A percentile compares a stretch with the other conserved stretches of the same genome.
Evolutionary conservation across 2,113 vertebrate genomes (phyloP).

Genomic region (Rana temporaria): DNA sequence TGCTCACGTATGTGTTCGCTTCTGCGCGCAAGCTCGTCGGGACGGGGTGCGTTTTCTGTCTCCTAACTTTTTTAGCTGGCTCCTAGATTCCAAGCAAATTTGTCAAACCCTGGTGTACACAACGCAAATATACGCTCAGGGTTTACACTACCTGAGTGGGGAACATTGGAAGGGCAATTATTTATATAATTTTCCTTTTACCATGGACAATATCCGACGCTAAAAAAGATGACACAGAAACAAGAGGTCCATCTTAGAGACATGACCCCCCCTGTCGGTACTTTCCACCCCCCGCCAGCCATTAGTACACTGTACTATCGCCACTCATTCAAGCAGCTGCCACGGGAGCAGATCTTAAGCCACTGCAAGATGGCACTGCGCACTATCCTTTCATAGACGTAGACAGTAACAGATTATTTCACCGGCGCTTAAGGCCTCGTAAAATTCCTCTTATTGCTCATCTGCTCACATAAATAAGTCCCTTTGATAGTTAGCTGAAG

Average conservation of each 20-base stretch:
- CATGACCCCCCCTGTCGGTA: slow-evolving; percentile 69
- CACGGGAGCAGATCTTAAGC: slow-evolving; percentile 75
- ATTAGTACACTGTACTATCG: slow-evolving; percentile 71
- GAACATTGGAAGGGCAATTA: slow-evolving; percentile 71
- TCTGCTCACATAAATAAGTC: slow-evolving; percentile 99
- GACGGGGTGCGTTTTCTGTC: too few species aligned
- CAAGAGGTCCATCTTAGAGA: slow-evolving; percentile 63
- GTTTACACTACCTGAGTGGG: slow-evolving; percentile 64
- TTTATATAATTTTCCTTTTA: slow-evolving; percentile 76
- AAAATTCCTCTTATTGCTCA: slow-evolving; percentile 96
- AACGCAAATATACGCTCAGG: slow-evolving; percentile 7
- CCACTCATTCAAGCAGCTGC: slow-evolving; percentile 73
- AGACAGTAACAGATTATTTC: slow-evolving; percentile 86
- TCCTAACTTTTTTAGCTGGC: too few species aligned
- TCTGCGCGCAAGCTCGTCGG: too few species aligned
- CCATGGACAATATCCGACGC: slow-evolving; percentile 72
- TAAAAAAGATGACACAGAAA: slow-evolving; percentile 74
- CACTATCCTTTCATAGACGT: slow-evolving; percentile 61
- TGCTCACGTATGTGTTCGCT: too few species aligned
- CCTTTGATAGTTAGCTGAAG: slow-evolving; percentile 98
- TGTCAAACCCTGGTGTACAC: too few species aligned
- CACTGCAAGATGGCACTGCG: slow-evolving; percentile 89
- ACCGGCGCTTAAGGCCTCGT: slow-evolving; percentile 88
- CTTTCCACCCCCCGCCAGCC: slow-evolving; percentile 73
- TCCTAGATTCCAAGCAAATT: too few species aligned